These are phyloP conservation scores for Eristalis pertinax DNA, from an alignment of 2,888 invertebrate species.

Conservation along the genomic window DNA sequence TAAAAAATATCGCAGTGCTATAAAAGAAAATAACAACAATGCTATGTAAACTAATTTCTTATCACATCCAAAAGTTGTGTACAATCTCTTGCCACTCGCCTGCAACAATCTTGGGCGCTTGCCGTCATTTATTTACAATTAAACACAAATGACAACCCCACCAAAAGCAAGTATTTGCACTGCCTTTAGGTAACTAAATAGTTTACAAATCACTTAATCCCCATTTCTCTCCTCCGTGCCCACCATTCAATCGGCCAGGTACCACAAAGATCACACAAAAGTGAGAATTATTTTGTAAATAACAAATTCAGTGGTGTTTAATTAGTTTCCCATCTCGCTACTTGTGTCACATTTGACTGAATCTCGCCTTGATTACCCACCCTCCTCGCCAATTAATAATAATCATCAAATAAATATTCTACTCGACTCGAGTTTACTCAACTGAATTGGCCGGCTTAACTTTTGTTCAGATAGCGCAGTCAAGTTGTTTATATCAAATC, in stretches of 20 bases:
- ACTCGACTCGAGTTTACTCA: neutral
- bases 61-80: no score
- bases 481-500: neutral
- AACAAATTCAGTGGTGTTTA: neutral
- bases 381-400: neutral
- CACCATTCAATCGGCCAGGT: neutral
- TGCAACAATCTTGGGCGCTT: neutral
- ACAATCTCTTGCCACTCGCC: no score
- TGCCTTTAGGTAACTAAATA: conserved; percentile 33
- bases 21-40: no score
- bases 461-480: neutral
- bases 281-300: neutral
- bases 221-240: neutral
- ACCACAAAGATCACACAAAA: neutral
- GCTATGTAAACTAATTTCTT: no score
- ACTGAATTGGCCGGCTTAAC: neutral
- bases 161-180: conserved; percentile 37
- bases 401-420: neutral
- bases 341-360: neutral
- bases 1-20: no score
- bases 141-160: conserved; percentile 7
- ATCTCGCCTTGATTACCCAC: neutral
- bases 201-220: conserved; percentile 33
- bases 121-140: neutral
- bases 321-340: neutral